Conservation (phyloP, 2,888 invertebrate genomes). For the Archips crataeganus region DNA sequence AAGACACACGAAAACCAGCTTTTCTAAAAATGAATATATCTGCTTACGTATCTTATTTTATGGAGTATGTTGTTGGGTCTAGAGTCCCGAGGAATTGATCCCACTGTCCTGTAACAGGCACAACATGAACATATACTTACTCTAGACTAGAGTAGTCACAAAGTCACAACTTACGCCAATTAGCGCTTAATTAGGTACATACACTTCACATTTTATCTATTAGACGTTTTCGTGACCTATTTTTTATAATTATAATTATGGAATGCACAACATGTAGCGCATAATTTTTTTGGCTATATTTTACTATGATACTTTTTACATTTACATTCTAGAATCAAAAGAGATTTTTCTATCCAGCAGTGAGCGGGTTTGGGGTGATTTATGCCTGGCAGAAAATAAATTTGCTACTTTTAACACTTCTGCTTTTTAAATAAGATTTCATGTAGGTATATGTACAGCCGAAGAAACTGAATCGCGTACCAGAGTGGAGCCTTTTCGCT, state of each 20-base stretch:
- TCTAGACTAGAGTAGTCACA: too few species aligned
- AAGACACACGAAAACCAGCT: neutral
- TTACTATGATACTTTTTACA: slow-evolving; percentile 14
- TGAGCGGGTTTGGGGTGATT: neutral
- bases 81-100: neutral
- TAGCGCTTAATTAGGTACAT: neutral
- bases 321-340: slow-evolving; percentile 9
- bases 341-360: neutral
- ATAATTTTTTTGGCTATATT: slow-evolving; percentile 31
- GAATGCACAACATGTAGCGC: slow-evolving; percentile 16
- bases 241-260: slow-evolving; percentile 1
- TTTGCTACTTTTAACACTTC: neutral
- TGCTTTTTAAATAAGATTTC: neutral
- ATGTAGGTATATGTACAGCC: too few species aligned
- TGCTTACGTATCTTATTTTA: neutral
- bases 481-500: too few species aligned
- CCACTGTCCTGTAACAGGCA: neutral
- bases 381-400: neutral
- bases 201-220: neutral
- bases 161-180: neutral
- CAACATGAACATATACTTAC: too few species aligned
- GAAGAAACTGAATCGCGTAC: too few species aligned
- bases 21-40: neutral
- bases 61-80: neutral
- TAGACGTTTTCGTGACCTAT: neutral